A percentile compares a stretch with the other conserved stretches of the same genome.
These are phyloP conservation scores for Ammodytes marinus DNA, from an alignment of 2,113 vertebrate genomes.

Conservation along the genomic window DNA sequence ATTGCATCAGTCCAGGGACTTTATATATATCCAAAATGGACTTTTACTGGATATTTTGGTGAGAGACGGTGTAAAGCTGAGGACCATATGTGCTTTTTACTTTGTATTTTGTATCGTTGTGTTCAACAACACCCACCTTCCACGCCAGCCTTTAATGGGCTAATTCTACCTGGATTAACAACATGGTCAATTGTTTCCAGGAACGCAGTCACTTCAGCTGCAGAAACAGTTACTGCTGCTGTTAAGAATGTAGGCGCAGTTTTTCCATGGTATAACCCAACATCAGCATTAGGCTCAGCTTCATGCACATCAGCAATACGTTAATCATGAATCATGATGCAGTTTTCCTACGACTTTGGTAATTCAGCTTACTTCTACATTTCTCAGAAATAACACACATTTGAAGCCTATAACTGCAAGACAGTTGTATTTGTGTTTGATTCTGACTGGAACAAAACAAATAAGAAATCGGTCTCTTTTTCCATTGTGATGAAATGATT, in stretches of 20 bases:
- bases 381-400: neutral
- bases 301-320: conserved; percentile 1
- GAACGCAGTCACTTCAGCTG: neutral
- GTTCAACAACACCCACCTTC: neutral
- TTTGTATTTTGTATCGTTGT: neutral
- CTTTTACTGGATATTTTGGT: neutral
- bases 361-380: neutral
- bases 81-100: neutral
- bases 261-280: conserved; percentile 56
- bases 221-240: conserved; percentile 12
- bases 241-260: conserved; percentile 36
- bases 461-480: conserved; percentile 17
- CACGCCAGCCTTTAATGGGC: neutral
- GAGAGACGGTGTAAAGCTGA: neutral
- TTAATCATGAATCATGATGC: conserved; percentile 4
- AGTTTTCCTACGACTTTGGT: neutral
- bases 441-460: conserved; percentile 1
- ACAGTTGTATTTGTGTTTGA: neutral
- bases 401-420: neutral
- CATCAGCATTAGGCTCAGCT: conserved; percentile 44
- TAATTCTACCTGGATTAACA: neutral
- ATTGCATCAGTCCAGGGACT: neutral
- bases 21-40: neutral
- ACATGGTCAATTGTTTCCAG: conserved; percentile 14
- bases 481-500: conserved; percentile 51